Evolutionary conservation across 2,797 vertebrate genomes (phyloP).

Genomic region (Bradypodion ventrale): DNA sequence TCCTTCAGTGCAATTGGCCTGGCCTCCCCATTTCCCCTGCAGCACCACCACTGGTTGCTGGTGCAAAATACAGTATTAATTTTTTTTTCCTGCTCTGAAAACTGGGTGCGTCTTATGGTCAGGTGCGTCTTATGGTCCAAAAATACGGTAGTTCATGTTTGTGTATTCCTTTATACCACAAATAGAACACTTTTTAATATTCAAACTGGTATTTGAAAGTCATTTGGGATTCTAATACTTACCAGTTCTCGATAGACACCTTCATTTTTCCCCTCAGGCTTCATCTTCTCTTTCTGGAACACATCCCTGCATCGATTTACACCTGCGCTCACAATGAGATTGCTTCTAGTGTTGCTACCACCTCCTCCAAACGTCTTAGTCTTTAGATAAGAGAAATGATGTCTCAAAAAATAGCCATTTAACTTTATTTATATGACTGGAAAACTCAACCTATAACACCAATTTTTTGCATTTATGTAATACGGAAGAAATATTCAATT

Average conservation of each 20-base stretch:
- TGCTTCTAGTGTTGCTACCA: conserved; percentile 89
- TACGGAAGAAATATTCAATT: too few relatives aligned
- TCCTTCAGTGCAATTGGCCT: too few relatives aligned
- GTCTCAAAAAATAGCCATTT: conserved; percentile 53
- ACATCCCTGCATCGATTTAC: conserved; percentile 84
- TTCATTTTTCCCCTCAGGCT: conserved; percentile 80
- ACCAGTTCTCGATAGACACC: conserved; percentile 95
- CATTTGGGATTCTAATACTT: conserved; percentile 65
- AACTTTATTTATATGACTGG: conserved; percentile 46
- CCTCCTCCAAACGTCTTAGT: conserved; percentile 94
- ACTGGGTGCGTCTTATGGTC: too few relatives aligned
- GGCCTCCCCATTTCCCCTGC: too few relatives aligned
- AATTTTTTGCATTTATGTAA: conserved; percentile 30
- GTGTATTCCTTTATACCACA: background rate
- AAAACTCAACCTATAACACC: conserved; percentile 23
- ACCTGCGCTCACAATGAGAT: conserved; percentile 81
- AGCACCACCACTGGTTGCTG: too few relatives aligned
- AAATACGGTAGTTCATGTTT: background rate
- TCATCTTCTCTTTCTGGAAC: conserved; percentile 87
- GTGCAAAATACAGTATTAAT: too few relatives aligned
- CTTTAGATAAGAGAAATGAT: conserved; percentile 71
- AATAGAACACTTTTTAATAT: background rate
- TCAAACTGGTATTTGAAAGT: background rate
- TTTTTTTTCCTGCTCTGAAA: too few relatives aligned
- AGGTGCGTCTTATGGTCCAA: too few relatives aligned